A percentile compares a stretch with the other conserved stretches of the same genome.
phyloP scores from a whole-genome alignment of 2,797 vertebrate genomes.

The Characodon lateralis region DNA sequence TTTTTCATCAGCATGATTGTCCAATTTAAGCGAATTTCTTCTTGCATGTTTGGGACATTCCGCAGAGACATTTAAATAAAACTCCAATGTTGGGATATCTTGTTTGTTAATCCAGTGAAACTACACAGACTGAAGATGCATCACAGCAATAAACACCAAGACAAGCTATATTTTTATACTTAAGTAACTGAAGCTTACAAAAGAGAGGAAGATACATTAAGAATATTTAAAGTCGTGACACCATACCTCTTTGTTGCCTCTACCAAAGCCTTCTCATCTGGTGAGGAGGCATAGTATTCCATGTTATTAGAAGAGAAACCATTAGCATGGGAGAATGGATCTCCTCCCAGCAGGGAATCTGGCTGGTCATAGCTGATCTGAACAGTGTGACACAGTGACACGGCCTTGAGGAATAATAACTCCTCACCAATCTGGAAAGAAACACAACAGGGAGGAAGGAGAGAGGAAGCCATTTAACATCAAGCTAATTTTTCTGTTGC shows the following conservation, averaged over 20 bases:
- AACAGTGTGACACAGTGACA: constrained; percentile 96
- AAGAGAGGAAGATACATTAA: background rate
- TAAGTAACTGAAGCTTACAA: background rate
- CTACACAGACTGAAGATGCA: background rate
- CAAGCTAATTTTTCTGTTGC: background rate
- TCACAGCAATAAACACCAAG: background rate
- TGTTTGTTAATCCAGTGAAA: background rate
- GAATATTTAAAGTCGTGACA: background rate
- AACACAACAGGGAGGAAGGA: constrained; percentile 1
- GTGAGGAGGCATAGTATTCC: constrained; percentile 97
- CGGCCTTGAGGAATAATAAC: constrained; percentile 92
- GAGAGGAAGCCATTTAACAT: background rate
- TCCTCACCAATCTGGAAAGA: constrained; percentile 80
- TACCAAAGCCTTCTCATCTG: constrained; percentile 96
- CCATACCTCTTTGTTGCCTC: constrained; percentile 92
- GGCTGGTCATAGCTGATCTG: constrained; percentile 92
- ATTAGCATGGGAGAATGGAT: constrained; percentile 84
- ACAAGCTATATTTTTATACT: background rate
- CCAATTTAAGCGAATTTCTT: background rate
- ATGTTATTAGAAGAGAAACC: constrained; percentile 82
- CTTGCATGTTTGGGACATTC: background rate
- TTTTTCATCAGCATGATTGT: background rate
- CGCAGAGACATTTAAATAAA: background rate
- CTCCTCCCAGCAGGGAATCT: constrained; percentile 76
- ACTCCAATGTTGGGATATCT: too few relatives aligned